Evolutionary conservation across 2,797 vertebrate species (phyloP).

Genomic region (Sebastes taczanowskii): DNA sequence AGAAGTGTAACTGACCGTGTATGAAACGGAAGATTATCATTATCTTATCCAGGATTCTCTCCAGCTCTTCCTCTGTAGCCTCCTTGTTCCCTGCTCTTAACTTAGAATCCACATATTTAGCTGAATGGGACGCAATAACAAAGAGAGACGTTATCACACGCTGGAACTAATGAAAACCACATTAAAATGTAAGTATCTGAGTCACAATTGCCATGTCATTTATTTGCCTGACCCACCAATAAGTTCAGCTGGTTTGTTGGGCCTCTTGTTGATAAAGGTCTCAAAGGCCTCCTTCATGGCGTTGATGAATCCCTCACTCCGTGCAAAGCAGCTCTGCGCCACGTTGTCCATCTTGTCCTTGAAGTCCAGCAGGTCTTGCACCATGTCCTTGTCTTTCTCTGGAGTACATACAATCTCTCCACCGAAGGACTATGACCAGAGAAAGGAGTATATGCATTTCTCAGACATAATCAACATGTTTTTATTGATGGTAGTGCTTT

Average conservation of each 20-base stretch:
- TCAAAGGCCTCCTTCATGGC: constrained; percentile 99
- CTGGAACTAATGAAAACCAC: neutral
- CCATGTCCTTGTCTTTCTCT: constrained; percentile 99
- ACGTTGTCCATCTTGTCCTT: constrained; percentile 99
- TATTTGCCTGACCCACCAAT: constrained; percentile 84
- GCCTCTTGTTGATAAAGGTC: constrained; percentile 98
- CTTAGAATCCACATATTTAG: constrained; percentile 99
- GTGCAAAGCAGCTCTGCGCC: constrained; percentile 93
- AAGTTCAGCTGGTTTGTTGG: constrained; percentile 98
- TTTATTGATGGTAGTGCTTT: neutral
- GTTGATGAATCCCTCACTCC: constrained; percentile 97
- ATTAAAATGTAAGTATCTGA: neutral
- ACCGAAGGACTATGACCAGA: constrained; percentile 89
- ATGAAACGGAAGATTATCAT: constrained; percentile 99
- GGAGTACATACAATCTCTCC: constrained; percentile 98
- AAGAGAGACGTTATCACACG: constrained; percentile 11
- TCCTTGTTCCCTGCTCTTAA: constrained; percentile 98
- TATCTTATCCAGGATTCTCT: constrained; percentile 99
- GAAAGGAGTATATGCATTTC: neutral
- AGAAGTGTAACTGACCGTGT: constrained; percentile 93
- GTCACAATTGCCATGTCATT: neutral
- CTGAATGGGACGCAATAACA: constrained; percentile 71
- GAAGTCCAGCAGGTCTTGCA: constrained; percentile 97
- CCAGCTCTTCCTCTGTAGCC: constrained; percentile 98
- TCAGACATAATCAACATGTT: neutral